Evolutionary conservation across 2,888 invertebrate species (phyloP).

Genomic region (Saturnia japonica): DNA sequence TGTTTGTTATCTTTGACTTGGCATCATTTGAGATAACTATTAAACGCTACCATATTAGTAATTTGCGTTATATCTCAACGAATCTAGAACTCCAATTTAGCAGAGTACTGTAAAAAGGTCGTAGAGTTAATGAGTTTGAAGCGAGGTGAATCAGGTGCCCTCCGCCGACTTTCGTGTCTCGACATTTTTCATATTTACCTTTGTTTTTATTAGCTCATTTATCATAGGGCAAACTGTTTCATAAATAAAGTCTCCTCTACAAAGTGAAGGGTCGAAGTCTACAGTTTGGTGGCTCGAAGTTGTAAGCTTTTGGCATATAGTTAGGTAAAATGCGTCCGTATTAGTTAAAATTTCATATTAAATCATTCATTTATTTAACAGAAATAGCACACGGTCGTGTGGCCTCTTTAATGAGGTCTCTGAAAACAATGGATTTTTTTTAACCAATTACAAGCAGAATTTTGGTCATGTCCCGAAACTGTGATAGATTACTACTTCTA

Average conservation of each 20-base stretch:
- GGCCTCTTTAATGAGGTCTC: too few relatives aligned
- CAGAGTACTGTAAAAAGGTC: neutral
- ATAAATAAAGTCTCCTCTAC: neutral
- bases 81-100: neutral
- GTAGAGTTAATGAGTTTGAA: neutral
- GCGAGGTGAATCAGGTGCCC: neutral
- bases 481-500: too few relatives aligned
- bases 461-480: too few relatives aligned
- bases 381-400: too few relatives aligned
- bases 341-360: too few relatives aligned
- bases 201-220: slow-evolving; percentile 6
- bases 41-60: neutral
- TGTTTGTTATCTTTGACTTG: neutral
- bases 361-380: too few relatives aligned
- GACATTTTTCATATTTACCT: slow-evolving; percentile 5
- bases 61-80: neutral
- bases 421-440: too few relatives aligned
- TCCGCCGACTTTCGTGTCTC: neutral
- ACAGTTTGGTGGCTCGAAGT: neutral
- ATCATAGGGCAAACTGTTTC: slow-evolving; percentile 2
- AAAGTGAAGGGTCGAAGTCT: neutral
- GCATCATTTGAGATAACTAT: neutral
- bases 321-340: too few relatives aligned
- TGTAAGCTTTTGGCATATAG: neutral
- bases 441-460: too few relatives aligned